Conservation (phyloP, 1,140 invertebrate species). For the Cotesia chilonis region DNA sequence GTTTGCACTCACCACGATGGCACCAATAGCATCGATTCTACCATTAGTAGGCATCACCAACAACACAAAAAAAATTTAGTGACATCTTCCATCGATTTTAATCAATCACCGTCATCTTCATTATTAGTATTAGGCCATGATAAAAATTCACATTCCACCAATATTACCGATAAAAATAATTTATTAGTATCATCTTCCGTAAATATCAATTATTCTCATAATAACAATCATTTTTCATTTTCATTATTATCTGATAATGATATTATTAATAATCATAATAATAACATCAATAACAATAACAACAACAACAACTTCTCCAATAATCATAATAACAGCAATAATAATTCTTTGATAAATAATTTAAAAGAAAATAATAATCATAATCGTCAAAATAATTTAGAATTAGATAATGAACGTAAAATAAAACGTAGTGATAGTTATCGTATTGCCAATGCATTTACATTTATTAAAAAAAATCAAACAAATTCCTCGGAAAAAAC, state of each 20-base stretch:
- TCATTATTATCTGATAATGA: too few species aligned
- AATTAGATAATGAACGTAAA: constrained; percentile 56
- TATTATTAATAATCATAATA: background rate
- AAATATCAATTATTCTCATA: background rate
- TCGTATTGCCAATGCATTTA: constrained; percentile 79
- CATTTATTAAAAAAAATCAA: constrained; percentile 65
- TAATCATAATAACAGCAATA: too few species aligned
- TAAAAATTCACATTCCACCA: too few species aligned
- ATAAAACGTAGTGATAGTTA: constrained; percentile 87
- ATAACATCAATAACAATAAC: too few species aligned
- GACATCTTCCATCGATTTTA: constrained; percentile 9
- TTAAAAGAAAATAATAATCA: too few species aligned
- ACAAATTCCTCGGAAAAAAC: constrained; percentile 47
- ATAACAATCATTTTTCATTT: too few species aligned
- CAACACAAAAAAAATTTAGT: constrained; percentile 17
- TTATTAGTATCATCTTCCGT: constrained; percentile 5
- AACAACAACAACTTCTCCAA: too few species aligned
- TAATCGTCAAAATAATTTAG: constrained; percentile 28
- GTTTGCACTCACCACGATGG: constrained; percentile 31
- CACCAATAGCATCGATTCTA: constrained; percentile 45
- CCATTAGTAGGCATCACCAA: too few species aligned
- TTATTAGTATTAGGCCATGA: too few species aligned
- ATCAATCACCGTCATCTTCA: constrained; percentile 13
- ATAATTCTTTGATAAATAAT: background rate
- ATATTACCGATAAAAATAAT: constrained; percentile 3